Evolutionary conservation across 1,140 invertebrate species (phyloP).

Genomic region (Lordiphosa stackelbergi): DNA sequence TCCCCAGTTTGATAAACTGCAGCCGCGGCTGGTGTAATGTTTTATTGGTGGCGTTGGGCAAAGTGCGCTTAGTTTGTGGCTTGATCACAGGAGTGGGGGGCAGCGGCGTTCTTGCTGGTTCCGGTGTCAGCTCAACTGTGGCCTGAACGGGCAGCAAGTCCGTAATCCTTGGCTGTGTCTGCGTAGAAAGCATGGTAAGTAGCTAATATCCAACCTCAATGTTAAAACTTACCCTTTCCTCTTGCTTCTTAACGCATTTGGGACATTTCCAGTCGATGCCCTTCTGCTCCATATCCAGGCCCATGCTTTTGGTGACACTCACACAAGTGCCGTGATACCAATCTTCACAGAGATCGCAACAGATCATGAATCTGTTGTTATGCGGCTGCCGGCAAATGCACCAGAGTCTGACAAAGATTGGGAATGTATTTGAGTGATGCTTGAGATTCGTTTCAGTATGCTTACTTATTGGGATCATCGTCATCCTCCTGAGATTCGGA

Average conservation of each 20-base stretch:
- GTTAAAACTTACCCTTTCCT: conserved; percentile 52
- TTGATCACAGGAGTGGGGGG: conserved; percentile 16
- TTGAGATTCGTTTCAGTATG: neutral
- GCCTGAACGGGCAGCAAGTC: conserved; percentile 5
- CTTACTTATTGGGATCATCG: conserved; percentile 89
- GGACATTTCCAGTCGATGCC: conserved; percentile 95
- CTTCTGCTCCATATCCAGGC: conserved; percentile 92
- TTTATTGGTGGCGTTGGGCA: conserved; percentile 14
- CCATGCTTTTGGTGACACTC: conserved; percentile 92
- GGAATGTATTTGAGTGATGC: neutral
- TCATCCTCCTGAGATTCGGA: conserved; percentile 86
- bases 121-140: too few relatives aligned
- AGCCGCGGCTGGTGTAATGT: conserved; percentile 42
- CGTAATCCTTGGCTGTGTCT: conserved; percentile 68
- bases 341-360: conserved; percentile 96
- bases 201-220: neutral
- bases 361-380: conserved; percentile 98
- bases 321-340: conserved; percentile 99
- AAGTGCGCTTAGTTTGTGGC: conserved; percentile 6
- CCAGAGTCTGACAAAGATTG: conserved; percentile 84
- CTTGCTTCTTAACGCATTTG: conserved; percentile 83
- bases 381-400: conserved; percentile 97
- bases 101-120: neutral
- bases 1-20: conserved; percentile 50
- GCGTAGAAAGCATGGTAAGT: neutral